phyloP scores from a whole-genome alignment of 2,113 vertebrate genomes.

The Seriola dumerili region DNA sequence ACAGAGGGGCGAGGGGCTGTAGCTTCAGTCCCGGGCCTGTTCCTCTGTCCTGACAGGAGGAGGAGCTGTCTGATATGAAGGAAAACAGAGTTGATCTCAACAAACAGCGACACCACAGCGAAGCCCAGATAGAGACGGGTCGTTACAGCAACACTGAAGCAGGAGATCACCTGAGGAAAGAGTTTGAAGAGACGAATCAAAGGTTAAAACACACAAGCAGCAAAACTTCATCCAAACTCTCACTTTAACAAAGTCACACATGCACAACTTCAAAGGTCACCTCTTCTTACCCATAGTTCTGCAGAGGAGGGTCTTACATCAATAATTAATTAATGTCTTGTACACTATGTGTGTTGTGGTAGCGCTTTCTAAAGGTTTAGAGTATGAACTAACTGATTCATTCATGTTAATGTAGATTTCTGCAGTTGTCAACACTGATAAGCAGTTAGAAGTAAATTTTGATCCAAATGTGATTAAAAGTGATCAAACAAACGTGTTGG shows the following conservation, averaged over 20 bases:
- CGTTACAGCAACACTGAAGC: slow-evolving; percentile 44
- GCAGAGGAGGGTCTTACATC: not conserved
- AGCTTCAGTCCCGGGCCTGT: not conserved
- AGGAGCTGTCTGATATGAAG: slow-evolving; percentile 86
- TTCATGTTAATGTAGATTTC: too few species aligned
- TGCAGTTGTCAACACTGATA: too few species aligned
- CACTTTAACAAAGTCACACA: not conserved
- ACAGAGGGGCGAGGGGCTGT: not conserved
- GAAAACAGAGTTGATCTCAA: slow-evolving; percentile 89
- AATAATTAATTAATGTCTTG: not conserved
- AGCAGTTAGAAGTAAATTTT: not conserved
- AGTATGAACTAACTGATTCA: not conserved
- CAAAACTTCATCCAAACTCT: not conserved
- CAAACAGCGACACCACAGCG: slow-evolving; percentile 85
- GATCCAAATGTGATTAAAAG: not conserved
- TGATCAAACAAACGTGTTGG: too few species aligned
- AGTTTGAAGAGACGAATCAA: not conserved
- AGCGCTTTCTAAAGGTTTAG: not conserved
- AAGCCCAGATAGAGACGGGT: slow-evolving; percentile 82
- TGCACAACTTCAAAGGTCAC: not conserved
- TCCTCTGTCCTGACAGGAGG: slow-evolving; percentile 80
- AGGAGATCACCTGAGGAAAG: slow-evolving; percentile 35
- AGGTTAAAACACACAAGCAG: not conserved
- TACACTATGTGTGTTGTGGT: too few species aligned
- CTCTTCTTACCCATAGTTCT: not conserved